These are phyloP conservation scores for Tyria jacobaeae DNA, from an alignment of 2,888 invertebrate genomes.

Conservation along the genomic window DNA sequence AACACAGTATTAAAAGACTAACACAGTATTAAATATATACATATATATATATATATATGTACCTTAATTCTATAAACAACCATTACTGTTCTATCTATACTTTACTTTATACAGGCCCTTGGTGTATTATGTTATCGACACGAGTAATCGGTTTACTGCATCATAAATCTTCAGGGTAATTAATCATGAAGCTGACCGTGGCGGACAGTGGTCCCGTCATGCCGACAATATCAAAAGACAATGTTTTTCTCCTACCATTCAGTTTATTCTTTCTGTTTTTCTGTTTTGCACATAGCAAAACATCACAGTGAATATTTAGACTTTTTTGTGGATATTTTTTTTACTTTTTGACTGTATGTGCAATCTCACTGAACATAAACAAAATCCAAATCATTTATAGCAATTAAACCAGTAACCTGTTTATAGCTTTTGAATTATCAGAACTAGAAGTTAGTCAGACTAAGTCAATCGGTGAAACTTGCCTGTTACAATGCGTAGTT, in stretches of 20 bases:
- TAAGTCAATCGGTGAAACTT: no score
- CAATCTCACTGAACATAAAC: no score
- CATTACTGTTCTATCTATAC: conserved; percentile 30
- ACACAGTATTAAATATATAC: no score
- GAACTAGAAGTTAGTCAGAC: no score
- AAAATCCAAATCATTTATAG: no score
- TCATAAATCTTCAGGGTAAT: conserved; percentile 69
- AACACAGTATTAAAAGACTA: no score
- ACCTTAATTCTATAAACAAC: conserved; percentile 23
- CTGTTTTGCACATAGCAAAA: no score
- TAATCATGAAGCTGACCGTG: conserved; percentile 62
- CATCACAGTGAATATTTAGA: no score
- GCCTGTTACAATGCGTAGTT: no score
- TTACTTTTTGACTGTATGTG: neutral
- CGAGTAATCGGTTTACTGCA: conserved; percentile 58
- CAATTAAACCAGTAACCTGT: no score
- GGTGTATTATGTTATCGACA: conserved; percentile 53
- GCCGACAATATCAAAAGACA: conserved; percentile 35
- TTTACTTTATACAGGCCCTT: conserved; percentile 25
- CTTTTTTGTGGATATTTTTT: conserved; percentile 1
- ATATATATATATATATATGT: conserved; percentile 32
- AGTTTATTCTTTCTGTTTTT: no score
- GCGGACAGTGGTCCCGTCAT: conserved; percentile 48
- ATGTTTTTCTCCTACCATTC: conserved; percentile 32
- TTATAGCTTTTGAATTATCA: no score